phyloP scores from a whole-genome alignment of 2,888 invertebrate species.

The Folsomia manolachei region DNA sequence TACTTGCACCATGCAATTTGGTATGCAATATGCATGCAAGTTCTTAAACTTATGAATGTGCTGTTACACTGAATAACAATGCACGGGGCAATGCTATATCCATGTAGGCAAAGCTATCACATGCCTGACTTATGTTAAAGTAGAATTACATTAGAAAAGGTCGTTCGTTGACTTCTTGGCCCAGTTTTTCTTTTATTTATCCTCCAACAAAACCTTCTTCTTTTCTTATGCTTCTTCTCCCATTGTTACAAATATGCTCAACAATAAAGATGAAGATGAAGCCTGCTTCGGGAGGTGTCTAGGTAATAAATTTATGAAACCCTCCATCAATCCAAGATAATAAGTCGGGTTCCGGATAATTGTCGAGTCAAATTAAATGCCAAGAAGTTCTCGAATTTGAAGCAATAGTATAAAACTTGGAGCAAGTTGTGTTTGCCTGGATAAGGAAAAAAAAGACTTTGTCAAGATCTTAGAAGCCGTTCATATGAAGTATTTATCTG shows the following conservation, averaged over 20 bases:
- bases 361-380: no score
- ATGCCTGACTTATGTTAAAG: not conserved
- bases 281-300: not conserved
- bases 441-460: no score
- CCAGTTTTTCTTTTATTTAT: slow-evolving; percentile 15
- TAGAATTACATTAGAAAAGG: slow-evolving; percentile 7
- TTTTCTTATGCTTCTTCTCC: not conserved
- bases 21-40: not conserved
- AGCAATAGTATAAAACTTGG: no score
- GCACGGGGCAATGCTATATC: not conserved
- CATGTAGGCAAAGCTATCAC: no score
- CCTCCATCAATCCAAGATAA: no score
- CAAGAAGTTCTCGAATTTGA: no score
- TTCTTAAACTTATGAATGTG: not conserved
- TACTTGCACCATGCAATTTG: not conserved
- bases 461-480: no score
- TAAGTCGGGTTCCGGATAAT: no score
- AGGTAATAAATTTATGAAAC: no score
- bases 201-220: not conserved
- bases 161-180: slow-evolving; percentile 21
- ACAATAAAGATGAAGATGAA: not conserved
- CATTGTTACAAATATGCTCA: not conserved
- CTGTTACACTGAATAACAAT: not conserved
- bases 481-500: no score
- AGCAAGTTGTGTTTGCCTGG: no score